Conservation (phyloP, 2,113 vertebrate genomes). For the Mustela nigripes region DNA sequence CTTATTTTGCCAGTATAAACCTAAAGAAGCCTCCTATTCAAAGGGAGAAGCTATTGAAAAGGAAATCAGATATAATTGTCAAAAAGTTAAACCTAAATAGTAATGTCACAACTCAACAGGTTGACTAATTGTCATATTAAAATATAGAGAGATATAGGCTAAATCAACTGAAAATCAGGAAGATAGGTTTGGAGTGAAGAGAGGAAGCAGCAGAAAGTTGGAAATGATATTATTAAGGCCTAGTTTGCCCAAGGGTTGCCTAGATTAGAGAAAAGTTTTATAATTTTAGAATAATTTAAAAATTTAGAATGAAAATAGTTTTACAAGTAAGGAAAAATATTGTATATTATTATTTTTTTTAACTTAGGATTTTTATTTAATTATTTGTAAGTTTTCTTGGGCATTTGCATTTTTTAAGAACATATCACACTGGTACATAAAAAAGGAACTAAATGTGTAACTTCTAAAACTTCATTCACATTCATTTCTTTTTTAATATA, state of each 20-base stretch:
- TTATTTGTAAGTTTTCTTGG: not conserved
- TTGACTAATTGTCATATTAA: not conserved
- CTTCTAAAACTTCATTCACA: not conserved
- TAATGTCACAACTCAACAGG: not conserved
- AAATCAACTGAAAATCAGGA: not conserved
- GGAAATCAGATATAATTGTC: not conserved
- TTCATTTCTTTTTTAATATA: no score
- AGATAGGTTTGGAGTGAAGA: not conserved
- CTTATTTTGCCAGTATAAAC: not conserved
- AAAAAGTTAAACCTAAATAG: not conserved
- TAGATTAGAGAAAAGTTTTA: not conserved
- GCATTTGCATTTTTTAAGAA: not conserved
- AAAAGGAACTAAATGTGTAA: not conserved
- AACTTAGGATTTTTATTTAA: not conserved
- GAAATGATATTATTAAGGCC: not conserved
- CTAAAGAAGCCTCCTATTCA: not conserved
- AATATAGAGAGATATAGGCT: not conserved
- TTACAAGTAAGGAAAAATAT: not conserved
- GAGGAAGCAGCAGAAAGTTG: not conserved
- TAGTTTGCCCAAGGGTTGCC: not conserved
- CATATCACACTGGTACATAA: not conserved
- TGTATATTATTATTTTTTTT: not conserved
- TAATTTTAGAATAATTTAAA: not conserved
- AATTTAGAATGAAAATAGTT: no score
- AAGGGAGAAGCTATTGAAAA: not conserved